Percentiles rank a stretch among this genome's conserved stretches.
These are phyloP conservation scores for Epirrita christyi DNA, from an alignment of 2,888 invertebrate genomes.

Conservation along the genomic window DNA sequence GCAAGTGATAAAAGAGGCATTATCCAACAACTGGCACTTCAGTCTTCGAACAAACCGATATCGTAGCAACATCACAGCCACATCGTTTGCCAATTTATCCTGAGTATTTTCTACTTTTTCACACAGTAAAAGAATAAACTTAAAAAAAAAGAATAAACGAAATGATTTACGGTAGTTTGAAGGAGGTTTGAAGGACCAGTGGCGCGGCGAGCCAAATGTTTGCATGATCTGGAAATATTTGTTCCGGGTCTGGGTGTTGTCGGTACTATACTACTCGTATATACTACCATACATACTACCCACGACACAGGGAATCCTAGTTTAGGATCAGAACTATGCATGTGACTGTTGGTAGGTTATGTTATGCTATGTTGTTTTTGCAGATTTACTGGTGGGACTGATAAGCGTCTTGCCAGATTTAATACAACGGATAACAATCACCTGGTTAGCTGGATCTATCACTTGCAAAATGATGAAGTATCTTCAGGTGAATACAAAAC, in stretches of 20 bases:
- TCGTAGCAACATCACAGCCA: conserved; percentile 15
- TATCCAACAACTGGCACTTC: conserved; percentile 11
- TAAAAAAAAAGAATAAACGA: no score
- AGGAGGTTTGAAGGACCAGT: no score
- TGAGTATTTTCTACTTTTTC: neutral
- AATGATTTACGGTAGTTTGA: no score
- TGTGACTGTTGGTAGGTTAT: no score
- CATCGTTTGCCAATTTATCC: conserved; percentile 15
- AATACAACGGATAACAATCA: conserved; percentile 94
- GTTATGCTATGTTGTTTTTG: conserved; percentile 14
- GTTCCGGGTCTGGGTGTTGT: no score
- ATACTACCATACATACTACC: no score
- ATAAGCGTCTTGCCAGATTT: conserved; percentile 96
- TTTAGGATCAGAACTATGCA: no score
- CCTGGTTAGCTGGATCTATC: conserved; percentile 94
- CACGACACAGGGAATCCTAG: no score
- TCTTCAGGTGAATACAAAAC: conserved; percentile 85
- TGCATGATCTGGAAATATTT: no score
- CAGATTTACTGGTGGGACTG: conserved; percentile 95
- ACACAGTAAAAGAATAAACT: no score
- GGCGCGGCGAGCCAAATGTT: no score
- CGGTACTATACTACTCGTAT: no score
- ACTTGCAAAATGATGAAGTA: conserved; percentile 95
- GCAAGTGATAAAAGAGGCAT: conserved; percentile 11
- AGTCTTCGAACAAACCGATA: conserved; percentile 12